These are phyloP conservation scores for Pseudopipra pipra DNA, from an alignment of 2,113 vertebrate species.

Conservation along the genomic window DNA sequence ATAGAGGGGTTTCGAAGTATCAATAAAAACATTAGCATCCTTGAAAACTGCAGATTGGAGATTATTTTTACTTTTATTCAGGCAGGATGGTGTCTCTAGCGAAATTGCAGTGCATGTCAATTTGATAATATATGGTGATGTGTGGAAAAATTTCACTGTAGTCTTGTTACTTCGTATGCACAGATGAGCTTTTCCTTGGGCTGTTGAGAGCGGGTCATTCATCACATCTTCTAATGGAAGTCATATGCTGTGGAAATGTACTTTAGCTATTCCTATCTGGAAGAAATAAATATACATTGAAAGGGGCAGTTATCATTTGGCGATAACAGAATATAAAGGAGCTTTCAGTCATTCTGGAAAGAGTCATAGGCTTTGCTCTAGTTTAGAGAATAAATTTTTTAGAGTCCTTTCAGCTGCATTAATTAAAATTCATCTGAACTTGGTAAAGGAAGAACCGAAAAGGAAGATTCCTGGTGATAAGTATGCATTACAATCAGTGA, in stretches of 20 bases:
- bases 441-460: not conserved
- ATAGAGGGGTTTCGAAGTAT: not conserved
- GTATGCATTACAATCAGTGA: not conserved
- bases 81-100: not conserved
- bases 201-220: conserved; percentile 42
- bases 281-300: conserved; percentile 42
- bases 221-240: conserved; percentile 58
- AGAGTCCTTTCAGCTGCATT: not conserved
- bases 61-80: not conserved
- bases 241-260: conserved; percentile 39
- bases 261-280: not conserved
- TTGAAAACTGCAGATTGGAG: not conserved
- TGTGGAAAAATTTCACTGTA: conserved; percentile 5
- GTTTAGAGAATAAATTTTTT: not conserved
- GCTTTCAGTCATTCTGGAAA: conserved; percentile 25
- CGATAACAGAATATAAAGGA: conserved; percentile 31
- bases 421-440: conserved; percentile 10
- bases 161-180: not conserved
- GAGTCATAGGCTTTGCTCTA: not conserved
- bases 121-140: not conserved
- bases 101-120: not conserved
- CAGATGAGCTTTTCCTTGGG: conserved; percentile 24
- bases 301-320: conserved; percentile 16
- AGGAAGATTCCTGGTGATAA: not conserved
- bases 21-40: not conserved